Percentiles rank a stretch among this genome's conserved stretches.
These are phyloP conservation scores for Galbula dea DNA, from an alignment of 2,113 vertebrate genomes.

Conservation along the genomic window DNA sequence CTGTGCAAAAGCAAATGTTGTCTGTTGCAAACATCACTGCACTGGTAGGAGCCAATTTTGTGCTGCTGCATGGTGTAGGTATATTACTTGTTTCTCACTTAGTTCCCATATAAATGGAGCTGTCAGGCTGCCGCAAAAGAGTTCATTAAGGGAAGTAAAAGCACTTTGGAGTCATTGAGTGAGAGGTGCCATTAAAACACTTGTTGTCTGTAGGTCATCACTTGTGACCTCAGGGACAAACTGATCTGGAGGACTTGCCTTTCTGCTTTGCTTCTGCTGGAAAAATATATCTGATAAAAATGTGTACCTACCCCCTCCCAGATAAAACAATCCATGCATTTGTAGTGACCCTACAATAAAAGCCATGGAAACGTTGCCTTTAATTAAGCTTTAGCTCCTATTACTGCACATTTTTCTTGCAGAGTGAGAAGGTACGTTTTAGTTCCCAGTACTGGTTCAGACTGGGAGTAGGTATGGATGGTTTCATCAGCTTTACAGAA, in stretches of 20 bases:
- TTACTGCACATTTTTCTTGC: not conserved
- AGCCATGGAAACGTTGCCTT: not conserved
- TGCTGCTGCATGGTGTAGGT: not conserved
- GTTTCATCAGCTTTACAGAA: not conserved
- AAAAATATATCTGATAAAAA: not conserved
- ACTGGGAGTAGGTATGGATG: not conserved
- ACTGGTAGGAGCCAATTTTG: not conserved
- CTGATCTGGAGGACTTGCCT: not conserved
- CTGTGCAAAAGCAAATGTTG: not conserved
- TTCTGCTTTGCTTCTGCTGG: not conserved
- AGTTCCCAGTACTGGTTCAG: not conserved
- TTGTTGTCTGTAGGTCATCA: not conserved
- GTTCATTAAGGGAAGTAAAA: slow-evolving; percentile 21
- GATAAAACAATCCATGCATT: not conserved
- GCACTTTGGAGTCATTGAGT: not conserved
- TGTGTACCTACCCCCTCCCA: not conserved
- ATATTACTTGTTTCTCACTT: not conserved
- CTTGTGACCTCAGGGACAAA: not conserved
- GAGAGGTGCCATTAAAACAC: not conserved
- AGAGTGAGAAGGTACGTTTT: not conserved
- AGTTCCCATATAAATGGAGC: not conserved
- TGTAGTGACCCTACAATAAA: not conserved
- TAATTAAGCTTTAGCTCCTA: not conserved
- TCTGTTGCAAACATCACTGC: not conserved
- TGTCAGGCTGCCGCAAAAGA: not conserved